phyloP scores from a whole-genome alignment of 2,113 vertebrate genomes.

The Bos javanicus region DNA sequence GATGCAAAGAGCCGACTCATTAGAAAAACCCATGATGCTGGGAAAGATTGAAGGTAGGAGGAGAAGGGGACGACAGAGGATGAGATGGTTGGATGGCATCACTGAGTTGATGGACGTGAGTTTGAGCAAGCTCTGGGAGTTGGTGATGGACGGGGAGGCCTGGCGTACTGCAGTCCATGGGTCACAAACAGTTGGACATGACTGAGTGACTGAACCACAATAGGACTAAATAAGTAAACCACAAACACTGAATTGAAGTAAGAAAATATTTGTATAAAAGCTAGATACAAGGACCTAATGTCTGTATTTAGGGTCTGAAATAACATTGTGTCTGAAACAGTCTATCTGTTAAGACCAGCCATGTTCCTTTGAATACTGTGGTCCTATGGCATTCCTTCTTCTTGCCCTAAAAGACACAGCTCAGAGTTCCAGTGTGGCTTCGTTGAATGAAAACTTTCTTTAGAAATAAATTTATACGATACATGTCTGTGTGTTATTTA shows the following conservation, averaged over 20 bases:
- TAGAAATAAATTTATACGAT: background rate
- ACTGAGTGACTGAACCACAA: background rate
- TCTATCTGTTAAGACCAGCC: background rate
- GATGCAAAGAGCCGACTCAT: background rate
- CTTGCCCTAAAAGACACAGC: background rate
- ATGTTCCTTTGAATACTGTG: background rate
- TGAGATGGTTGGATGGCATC: background rate
- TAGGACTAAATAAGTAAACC: background rate
- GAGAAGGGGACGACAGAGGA: background rate
- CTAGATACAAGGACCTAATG: background rate
- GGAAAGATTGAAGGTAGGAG: background rate
- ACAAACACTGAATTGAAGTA: background rate
- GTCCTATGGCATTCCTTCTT: background rate
- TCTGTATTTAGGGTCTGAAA: background rate
- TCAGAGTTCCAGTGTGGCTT: background rate
- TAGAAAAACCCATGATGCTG: background rate
- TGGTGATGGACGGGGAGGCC: background rate
- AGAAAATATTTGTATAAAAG: background rate
- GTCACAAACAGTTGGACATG: fast-evolving
- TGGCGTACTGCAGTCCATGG: fast-evolving
- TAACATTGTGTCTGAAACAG: background rate
- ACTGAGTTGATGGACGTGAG: fast-evolving
- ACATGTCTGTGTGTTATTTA: background rate
- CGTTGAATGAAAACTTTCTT: background rate
- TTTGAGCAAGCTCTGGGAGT: background rate